These are phyloP conservation scores for Galeopterus variegatus DNA, from an alignment of 2,113 vertebrate species.

Conservation along the genomic window DNA sequence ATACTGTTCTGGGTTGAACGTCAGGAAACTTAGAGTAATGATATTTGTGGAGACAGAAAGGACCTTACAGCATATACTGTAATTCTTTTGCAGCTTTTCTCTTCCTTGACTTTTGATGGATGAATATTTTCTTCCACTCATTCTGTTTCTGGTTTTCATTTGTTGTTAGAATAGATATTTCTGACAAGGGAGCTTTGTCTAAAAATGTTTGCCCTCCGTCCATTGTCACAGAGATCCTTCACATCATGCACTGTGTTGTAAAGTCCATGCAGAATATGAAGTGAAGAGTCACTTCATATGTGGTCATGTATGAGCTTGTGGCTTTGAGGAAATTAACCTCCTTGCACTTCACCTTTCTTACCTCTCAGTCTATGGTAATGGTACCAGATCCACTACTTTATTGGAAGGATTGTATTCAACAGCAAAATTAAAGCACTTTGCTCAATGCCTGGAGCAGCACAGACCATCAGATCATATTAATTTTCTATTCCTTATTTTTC, in stretches of 20 bases:
- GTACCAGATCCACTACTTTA: accelerated
- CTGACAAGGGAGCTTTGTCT: neutral
- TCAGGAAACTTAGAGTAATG: neutral
- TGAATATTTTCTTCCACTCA: neutral
- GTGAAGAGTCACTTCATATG: neutral
- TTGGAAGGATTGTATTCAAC: accelerated
- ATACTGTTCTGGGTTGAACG: neutral
- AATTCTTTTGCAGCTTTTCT: neutral
- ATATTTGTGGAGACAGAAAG: neutral
- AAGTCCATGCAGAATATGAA: neutral
- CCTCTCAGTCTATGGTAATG: too few species aligned
- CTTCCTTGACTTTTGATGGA: neutral
- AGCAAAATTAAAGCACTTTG: neutral
- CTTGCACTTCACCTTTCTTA: neutral
- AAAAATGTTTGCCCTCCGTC: neutral
- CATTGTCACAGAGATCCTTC: neutral
- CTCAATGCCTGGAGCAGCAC: neutral
- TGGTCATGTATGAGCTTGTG: neutral
- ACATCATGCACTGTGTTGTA: too few species aligned
- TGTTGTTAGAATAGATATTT: neutral
- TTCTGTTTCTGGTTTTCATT: neutral
- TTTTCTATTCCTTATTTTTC: neutral
- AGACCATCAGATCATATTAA: neutral
- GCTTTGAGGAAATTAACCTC: too few species aligned
- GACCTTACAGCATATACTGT: neutral